Evolutionary conservation across 1,140 invertebrate genomes (phyloP).

Genomic region (Philaenus spumarius): DNA sequence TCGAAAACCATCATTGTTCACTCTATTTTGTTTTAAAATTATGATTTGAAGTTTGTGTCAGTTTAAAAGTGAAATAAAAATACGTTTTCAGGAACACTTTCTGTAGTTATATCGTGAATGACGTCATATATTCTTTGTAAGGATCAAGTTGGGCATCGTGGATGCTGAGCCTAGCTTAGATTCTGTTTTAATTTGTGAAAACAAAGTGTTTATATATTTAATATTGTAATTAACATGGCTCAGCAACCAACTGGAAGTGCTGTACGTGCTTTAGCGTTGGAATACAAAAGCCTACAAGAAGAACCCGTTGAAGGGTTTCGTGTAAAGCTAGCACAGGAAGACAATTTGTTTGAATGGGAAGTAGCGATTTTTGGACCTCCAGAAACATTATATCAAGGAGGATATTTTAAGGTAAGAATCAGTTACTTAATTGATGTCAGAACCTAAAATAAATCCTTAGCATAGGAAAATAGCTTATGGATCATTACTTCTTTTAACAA

Average conservation of each 20-base stretch:
- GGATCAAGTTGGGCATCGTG: background rate
- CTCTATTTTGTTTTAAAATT: no score
- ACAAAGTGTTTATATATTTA: background rate
- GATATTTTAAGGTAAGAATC: conserved; percentile 97
- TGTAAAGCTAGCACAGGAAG: conserved; percentile 93
- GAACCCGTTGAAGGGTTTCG: conserved; percentile 98
- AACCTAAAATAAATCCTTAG: no score
- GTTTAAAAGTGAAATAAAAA: no score
- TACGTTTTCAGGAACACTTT: no score
- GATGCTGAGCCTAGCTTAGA: background rate
- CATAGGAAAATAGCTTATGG: no score
- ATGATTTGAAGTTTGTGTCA: no score
- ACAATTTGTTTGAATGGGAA: conserved; percentile 99
- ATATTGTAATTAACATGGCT: conserved; percentile 41
- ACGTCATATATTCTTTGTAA: conserved; percentile 5
- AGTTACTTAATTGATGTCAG: no score
- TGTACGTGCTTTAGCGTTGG: conserved; percentile 86
- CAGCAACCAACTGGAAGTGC: conserved; percentile 75
- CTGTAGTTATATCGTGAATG: background rate
- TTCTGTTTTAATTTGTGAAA: background rate
- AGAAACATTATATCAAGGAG: conserved; percentile 96
- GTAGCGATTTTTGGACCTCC: conserved; percentile 99
- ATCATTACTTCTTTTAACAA: no score
- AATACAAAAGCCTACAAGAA: conserved; percentile 95
- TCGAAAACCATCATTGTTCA: no score